Percentiles rank a stretch among this genome's conserved stretches.
Conservation (phyloP, 2,888 invertebrate genomes). For the Agrochola lychnidis region DNA sequence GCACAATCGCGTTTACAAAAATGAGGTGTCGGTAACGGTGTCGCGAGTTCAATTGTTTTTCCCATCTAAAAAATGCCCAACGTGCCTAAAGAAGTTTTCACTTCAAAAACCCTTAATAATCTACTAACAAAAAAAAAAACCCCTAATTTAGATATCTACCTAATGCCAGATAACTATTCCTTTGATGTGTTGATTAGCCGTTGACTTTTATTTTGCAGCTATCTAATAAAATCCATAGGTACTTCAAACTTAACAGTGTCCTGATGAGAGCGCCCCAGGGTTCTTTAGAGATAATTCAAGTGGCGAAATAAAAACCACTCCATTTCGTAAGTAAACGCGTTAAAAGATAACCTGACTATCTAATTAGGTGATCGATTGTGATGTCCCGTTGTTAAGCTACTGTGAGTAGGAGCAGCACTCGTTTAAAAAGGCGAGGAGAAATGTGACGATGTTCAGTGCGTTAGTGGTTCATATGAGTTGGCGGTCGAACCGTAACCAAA, state of each 20-base stretch:
- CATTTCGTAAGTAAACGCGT: conserved; percentile 74
- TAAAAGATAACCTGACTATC: conserved; percentile 79
- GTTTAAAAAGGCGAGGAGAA: conserved; percentile 69
- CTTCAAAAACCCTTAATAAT: too few relatives aligned
- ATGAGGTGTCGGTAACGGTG: too few relatives aligned
- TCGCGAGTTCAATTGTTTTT: too few relatives aligned
- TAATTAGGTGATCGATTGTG: conserved; percentile 83
- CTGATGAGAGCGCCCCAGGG: conserved; percentile 74
- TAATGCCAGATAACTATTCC: neutral
- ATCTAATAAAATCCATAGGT: conserved; percentile 5
- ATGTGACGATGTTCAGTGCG: conserved; percentile 62
- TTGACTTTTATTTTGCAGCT: conserved; percentile 36
- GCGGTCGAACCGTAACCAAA: conserved; percentile 32
- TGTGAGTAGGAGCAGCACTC: conserved; percentile 49
- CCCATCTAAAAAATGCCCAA: too few relatives aligned
- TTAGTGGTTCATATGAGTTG: conserved; percentile 59
- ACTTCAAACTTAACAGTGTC: conserved; percentile 49
- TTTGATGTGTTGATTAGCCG: neutral
- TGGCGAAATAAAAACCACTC: conserved; percentile 74
- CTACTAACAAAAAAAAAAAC: too few relatives aligned
- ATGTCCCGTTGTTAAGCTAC: conserved; percentile 72
- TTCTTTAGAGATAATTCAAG: conserved; percentile 75
- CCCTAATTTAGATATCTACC: neutral
- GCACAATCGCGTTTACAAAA: too few relatives aligned
- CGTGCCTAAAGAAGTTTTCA: too few relatives aligned